phyloP scores from a whole-genome alignment of 1,140 invertebrate genomes.

The Delia radicum region DNA sequence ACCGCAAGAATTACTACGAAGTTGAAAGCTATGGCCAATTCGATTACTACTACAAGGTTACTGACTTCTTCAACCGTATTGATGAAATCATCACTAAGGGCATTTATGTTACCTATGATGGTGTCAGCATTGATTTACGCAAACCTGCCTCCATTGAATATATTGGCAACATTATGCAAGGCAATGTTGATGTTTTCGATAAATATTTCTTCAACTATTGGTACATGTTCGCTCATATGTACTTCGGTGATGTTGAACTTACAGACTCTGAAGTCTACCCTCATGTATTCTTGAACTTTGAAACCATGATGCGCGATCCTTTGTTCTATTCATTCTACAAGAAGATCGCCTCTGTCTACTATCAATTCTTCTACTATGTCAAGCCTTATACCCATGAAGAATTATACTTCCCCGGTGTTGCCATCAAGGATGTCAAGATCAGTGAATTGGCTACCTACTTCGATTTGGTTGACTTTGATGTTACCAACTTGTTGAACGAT shows the following conservation, averaged over 20 bases:
- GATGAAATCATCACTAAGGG: constrained; percentile 65
- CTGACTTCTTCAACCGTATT: constrained; percentile 63
- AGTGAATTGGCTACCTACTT: constrained; percentile 71
- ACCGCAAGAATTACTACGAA: constrained; percentile 57
- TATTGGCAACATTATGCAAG: constrained; percentile 66
- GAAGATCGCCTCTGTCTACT: constrained; percentile 60
- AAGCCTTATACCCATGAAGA: constrained; percentile 22
- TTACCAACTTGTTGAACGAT: constrained; percentile 64
- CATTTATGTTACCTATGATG: constrained; percentile 57
- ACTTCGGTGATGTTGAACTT: constrained; percentile 37
- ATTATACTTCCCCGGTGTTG: constrained; percentile 26
- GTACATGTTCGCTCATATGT: constrained; percentile 53
- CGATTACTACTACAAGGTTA: constrained; percentile 38
- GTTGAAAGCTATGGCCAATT: constrained; percentile 43
- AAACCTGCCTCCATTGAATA: constrained; percentile 62
- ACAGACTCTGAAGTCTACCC: constrained; percentile 52
- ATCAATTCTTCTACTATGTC: neutral
- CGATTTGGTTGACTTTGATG: constrained; percentile 68
- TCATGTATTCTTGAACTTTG: constrained; percentile 57
- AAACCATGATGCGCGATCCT: constrained; percentile 64
- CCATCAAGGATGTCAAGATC: constrained; percentile 59
- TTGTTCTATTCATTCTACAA: constrained; percentile 60
- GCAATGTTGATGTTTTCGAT: constrained; percentile 64
- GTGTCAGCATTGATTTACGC: constrained; percentile 59
- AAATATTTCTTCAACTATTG: constrained; percentile 59